Base-by-base conservation (phyloP, 2,888 invertebrate species). In the Parnassius glacialis region DNA sequence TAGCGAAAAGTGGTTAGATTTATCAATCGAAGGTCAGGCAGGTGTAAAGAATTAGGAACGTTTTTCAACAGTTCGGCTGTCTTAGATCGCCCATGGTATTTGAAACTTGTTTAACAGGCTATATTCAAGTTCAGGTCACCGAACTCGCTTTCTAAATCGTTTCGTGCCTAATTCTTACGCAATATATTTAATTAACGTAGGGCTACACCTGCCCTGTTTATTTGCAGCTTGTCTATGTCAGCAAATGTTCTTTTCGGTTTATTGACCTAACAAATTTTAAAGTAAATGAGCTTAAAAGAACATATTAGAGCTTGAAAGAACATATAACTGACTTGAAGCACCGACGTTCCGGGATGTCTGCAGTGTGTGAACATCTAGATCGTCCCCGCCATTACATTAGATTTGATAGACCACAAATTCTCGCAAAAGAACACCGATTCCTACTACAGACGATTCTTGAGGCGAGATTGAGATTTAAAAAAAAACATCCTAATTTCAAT, bases 141-240 rank as follows among this genome's bases (percentile, higher is more conserved):
- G 63, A 56, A 59, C 47, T 56, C 63, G 52, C 63, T 63, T 63
- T 63, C 63, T 59, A 63, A 63, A 59, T 56, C 41, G 45, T 47
- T 63, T 20, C 62, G 47, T 43, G 56, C 59, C 62, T 62, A 58
- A 54, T 25, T 48, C 55, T 63, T 63, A 52, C 63, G 59, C 59
- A 59, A 59, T 59, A 16, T 16, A 13, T 56, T 54, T 56, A 59
- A 59, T 63, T 59, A 59, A 48, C 20, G 34, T 59, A 52, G 9
- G 41, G 13, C 13, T 13, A 5, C 59, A 63, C 59, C 62, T 62
- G 62, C 54, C 58, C 50, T 54, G 50, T 57, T 25, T 25, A 53
- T 59, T 59, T 20, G 52, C 52, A 57, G 52, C 62, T 62, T 51
- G 55, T 42, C 41, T 25, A 43, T 58, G 44, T 47, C 52, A 43